Evolutionary conservation across 2,888 invertebrate species (phyloP), one percentile per base, ranked within the genome.

Genomic region (Conops quadrifasciatus): DNA sequence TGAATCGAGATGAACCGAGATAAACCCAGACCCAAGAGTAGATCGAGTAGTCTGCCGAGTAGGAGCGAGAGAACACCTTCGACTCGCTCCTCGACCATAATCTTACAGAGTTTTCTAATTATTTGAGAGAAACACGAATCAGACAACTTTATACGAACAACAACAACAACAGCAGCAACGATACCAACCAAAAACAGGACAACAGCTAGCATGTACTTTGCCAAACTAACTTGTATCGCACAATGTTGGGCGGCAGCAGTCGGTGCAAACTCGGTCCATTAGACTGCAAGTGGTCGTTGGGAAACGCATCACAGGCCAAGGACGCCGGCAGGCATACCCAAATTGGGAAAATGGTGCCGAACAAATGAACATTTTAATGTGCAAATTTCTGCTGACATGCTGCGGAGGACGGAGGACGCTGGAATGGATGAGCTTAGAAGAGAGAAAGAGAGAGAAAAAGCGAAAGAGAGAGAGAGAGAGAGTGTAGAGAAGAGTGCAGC

Each of bases 401-500:
- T 36, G 24, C 19, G 15, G 36, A 3, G 56, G 56, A 43, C 63
- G 56, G 62, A 24, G 5, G 13, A 19, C 47, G 26, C 63, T 59
- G 68, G 47, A 67, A 71, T 65, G 16, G 59, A 21, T 16, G 21
- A 58, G 16, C 64, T 60, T 53, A 36, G 9, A 24, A 19, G 16
- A 67, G 28, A 69, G 51, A 24, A 21, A 19, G 36, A 19, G 21
- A 45, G n/a, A 51, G 13, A n/a, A 45, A 19, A 19, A 3, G 21
- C 36, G 13, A n/a, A 5, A 21, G 60, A 66, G 9, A 49, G n/a
- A 62, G 66, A 45, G 43, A 7, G 49, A 30, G 0, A 26, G 21
- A 28, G 51, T 26, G 51, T 58, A 62, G 43, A 45, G 63, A 36
- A 51, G 21, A 67, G 36, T 66, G 67, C 69, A 74, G 72, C 70